These are phyloP conservation scores for Ctenoplectra terminalis DNA, from an alignment of 1,140 invertebrate species.

Conservation along the genomic window DNA sequence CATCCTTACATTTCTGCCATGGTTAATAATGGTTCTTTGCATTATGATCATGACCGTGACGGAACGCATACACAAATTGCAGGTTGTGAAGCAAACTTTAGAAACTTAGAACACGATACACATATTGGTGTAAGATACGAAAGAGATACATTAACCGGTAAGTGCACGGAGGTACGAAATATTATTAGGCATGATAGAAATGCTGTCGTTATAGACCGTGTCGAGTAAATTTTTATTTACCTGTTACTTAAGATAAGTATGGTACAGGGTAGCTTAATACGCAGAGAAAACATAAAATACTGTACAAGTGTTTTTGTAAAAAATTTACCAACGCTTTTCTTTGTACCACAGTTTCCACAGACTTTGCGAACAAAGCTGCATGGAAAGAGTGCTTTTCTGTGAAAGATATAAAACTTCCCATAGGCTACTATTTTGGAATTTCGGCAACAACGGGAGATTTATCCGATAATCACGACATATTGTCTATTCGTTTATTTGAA, in stretches of 20 bases:
- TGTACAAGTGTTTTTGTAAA: not conserved
- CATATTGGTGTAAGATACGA: slow-evolving; percentile 95
- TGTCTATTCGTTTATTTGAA: slow-evolving; percentile 95
- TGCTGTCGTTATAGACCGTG: no score
- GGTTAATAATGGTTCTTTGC: slow-evolving; percentile 97
- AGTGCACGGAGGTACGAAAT: slow-evolving; percentile 25
- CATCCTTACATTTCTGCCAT: slow-evolving; percentile 99
- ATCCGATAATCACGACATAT: slow-evolving; percentile 98
- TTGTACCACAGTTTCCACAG: slow-evolving; percentile 89
- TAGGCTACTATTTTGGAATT: slow-evolving; percentile 97
- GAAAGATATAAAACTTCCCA: slow-evolving; percentile 94
- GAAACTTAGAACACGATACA: slow-evolving; percentile 96
- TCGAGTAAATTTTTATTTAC: no score
- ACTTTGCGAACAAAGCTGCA: slow-evolving; percentile 94
- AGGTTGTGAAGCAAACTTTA: slow-evolving; percentile 96
- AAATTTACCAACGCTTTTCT: slow-evolving; percentile 23
- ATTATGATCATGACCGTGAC: slow-evolving; percentile 99
- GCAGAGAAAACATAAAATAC: not conserved
- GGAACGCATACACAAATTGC: slow-evolving; percentile 98
- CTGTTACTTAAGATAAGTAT: slow-evolving; percentile 4
- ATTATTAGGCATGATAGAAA: slow-evolving; percentile 1
- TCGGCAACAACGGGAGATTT: slow-evolving; percentile 98
- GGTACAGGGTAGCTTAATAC: not conserved
- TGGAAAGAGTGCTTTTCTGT: slow-evolving; percentile 98
- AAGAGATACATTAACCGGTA: slow-evolving; percentile 93